A percentile compares a stretch with the other conserved stretches of the same genome.
Conservation (phyloP, 2,113 vertebrate genomes). For the Chelonoidis abingdonii region DNA sequence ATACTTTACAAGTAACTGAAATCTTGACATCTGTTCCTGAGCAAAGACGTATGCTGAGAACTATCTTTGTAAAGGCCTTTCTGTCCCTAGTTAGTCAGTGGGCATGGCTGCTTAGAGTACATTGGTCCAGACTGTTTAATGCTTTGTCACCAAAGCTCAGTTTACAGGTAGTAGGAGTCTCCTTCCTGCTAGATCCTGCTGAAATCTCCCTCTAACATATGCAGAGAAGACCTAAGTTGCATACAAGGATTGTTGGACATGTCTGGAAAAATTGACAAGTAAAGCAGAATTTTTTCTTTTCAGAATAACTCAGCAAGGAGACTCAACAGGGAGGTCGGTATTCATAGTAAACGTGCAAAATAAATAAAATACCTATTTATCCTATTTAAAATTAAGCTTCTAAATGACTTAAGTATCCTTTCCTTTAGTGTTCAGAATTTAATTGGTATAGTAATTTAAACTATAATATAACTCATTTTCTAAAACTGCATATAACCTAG, state of each 20-base stretch:
- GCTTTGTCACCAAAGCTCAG: neutral
- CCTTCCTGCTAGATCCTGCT: neutral
- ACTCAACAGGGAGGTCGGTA: neutral
- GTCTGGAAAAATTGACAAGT: neutral
- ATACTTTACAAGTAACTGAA: neutral
- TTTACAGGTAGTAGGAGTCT: neutral
- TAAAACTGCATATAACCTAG: slow-evolving; percentile 43
- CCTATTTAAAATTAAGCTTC: neutral
- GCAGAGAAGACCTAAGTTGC: neutral
- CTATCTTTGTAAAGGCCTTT: neutral
- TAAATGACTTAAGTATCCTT: neutral
- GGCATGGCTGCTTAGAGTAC: neutral
- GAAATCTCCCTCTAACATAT: slow-evolving; percentile 9
- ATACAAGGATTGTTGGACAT: neutral
- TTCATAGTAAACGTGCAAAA: neutral
- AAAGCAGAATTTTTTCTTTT: neutral
- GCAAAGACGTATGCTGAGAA: neutral
- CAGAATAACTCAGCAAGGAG: neutral
- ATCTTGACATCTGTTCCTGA: neutral
- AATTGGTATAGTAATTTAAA: neutral
- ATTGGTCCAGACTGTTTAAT: neutral
- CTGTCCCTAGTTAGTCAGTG: neutral
- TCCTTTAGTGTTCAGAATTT: slow-evolving; percentile 32
- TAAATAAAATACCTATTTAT: neutral
- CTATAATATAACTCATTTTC: slow-evolving; percentile 20